Conservation (phyloP, 2,113 vertebrate species). For the Actenoides lindsayi region DNA sequence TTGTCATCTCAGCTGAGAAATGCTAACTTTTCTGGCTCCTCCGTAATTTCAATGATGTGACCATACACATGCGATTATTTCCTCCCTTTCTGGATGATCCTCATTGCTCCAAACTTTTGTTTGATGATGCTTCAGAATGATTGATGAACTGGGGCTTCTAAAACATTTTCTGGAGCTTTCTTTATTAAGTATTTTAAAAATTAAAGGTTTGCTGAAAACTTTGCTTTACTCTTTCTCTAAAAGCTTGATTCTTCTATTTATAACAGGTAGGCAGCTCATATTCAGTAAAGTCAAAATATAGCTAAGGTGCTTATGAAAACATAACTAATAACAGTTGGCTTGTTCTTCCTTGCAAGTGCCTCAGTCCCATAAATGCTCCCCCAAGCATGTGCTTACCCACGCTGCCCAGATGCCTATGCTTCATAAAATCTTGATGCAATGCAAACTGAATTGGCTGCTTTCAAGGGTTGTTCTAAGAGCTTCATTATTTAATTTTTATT, state of each 20-base stretch:
- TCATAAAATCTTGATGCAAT: conserved; percentile 42
- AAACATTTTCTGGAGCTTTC: background rate
- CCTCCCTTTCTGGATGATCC: background rate
- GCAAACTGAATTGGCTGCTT: conserved; percentile 63
- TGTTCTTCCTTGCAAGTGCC: conserved; percentile 26
- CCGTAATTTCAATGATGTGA: background rate
- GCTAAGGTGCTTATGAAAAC: conserved; percentile 38
- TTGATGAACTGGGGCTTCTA: background rate
- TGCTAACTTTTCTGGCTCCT: background rate
- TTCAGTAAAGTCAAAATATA: conserved; percentile 10
- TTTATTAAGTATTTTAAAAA: background rate
- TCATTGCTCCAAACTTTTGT: background rate
- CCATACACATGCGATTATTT: background rate
- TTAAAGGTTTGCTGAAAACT: background rate
- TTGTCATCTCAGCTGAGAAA: background rate
- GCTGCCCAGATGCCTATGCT: background rate
- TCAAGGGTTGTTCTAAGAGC: conserved; percentile 17
- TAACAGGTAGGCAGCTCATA: background rate
- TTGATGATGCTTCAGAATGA: background rate
- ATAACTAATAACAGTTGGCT: background rate
- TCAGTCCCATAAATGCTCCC: conserved; percentile 5
- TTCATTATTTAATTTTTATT: conserved; percentile 59
- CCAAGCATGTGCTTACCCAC: background rate
- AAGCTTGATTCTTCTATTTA: background rate
- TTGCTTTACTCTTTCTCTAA: background rate